Base-by-base conservation (phyloP, 1,140 invertebrate genomes). In the Rhopalosiphum padi region DNA sequence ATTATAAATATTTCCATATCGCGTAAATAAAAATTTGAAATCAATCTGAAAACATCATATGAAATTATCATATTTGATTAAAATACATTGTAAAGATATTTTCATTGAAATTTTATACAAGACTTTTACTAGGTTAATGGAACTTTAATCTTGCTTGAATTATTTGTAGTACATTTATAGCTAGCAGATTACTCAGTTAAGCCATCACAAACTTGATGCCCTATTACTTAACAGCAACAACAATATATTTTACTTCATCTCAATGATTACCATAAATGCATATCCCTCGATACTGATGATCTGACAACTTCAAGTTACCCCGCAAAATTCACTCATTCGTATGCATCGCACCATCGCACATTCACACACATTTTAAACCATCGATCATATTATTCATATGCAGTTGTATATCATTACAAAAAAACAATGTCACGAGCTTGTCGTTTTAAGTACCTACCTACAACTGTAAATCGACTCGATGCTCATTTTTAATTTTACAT, bases 71-170 rank as follows among this genome's bases (percentile, higher is more conserved):
- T 2, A 83, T 85, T 30, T 85, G 23, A 85, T 46, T 86, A 30
- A 5, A 86, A 41, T 23, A 23, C 5, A 46, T 46, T 86, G 5
- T 46, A 15, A 18, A 15, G 5, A 86, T 11, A 30, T 86, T 30
- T 46, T 30, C 41, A 43, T 30, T 41, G 41, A 41, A 41, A 41
- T 41, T 41, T 41, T 3, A 41, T 41, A 4, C 41, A 41, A 9
- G 8, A 23, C 2, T 37, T 41, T 85, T 43, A 86, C 11, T 46
- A 46, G 25, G 41, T 86, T 1, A 37, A 37, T 83, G 77, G 35
- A 37, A 83, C 35, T 83, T 37, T 83, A 83, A 83, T 83, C 35
- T 83, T 37, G 21, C 77, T 83, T 83, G 77, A 83, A 83, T 83
- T 37, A 83, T 83, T 37, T 83, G 35, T 83, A 23, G 6, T 21